Base-by-base conservation (phyloP, 1,140 invertebrate genomes). In the Mizuhopecten yessoensis region DNA sequence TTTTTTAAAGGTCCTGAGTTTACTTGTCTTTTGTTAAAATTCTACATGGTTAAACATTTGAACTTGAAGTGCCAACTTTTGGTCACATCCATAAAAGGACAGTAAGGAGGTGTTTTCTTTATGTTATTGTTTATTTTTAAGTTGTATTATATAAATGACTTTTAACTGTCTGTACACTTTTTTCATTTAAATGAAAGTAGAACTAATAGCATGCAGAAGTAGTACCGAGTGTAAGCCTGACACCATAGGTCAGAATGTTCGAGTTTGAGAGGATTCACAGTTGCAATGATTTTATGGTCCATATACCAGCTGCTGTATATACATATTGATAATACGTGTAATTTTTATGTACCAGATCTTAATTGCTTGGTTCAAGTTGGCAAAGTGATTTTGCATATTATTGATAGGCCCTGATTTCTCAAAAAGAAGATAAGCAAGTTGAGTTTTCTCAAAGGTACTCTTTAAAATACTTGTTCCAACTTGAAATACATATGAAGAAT, bases 11-110 rank as follows among this genome's bases (percentile, higher is more conserved):
- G 57, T 75, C n/a, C 57, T 75, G 57, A 75, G 57, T 75, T 75
- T 75, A 75, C n/a, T 9, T 75, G 57, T 75, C 23, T 75, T 75
- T 75, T 75, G 57, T 75, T 75, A n/a, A 75, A 75, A 75, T 17
- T n/a, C 45, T 45, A 45, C 42, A 45, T 45, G 42, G 42, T 20
- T 13, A 1, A 13, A 45, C 9, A 45, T 45, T 45, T 15, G 17
- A 45, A 20, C 17, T 15, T 1, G 42, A 45, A 45, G 42, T 45
- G 42, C 42, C 42, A 75, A 75, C 29, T 23, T 75, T 39, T 75
- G n/a, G 57, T 75, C 23, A 75, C 57, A n/a, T 75, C 9, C 57
- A 75, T 75, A 75, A 75, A 29, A n/a, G 29, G 57, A 75, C n/a
- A 29, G n/a, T 9, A 75, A 75, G 23, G n/a, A 75, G 11, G 23